A percentile compares a stretch with the other conserved stretches of the same genome.
Evolutionary conservation across 2,113 vertebrate genomes (phyloP).

Genomic region (Poeciliopsis retropinna): DNA sequence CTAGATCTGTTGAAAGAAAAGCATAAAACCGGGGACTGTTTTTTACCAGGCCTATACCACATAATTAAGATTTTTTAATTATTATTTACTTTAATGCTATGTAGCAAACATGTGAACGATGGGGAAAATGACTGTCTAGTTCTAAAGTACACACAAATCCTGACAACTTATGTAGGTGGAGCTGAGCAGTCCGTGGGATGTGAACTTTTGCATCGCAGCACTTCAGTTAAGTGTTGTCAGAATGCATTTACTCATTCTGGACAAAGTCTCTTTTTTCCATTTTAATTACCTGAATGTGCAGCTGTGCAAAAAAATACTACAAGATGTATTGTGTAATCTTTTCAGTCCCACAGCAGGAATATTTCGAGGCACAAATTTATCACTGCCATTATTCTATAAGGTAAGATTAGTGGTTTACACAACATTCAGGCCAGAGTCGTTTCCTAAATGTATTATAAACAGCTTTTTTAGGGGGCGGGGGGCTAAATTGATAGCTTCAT

Average conservation of each 20-base stretch:
- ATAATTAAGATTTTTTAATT: neutral
- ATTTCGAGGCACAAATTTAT: conserved; percentile 48
- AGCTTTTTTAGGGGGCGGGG: no score
- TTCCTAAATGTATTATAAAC: conserved; percentile 23
- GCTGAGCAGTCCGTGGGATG: conserved; percentile 2
- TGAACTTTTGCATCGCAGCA: conserved; percentile 27
- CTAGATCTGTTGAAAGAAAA: no score
- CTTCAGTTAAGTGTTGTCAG: conserved; percentile 39
- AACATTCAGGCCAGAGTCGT: conserved; percentile 31
- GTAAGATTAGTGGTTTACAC: conserved; percentile 46
- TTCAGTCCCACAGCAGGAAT: conserved; percentile 50
- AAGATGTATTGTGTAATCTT: conserved; percentile 34
- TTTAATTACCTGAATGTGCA: conserved; percentile 59
- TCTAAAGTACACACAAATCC: neutral
- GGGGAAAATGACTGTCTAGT: neutral
- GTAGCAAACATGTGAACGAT: neutral
- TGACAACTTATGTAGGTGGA: conserved; percentile 12
- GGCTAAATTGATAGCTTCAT: neutral
- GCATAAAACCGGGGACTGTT: no score
- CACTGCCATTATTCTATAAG: conserved; percentile 43
- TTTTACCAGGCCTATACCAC: neutral
- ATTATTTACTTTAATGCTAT: neutral
- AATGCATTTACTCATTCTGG: conserved; percentile 38
- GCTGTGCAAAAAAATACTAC: conserved; percentile 54
- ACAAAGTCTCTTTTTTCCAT: conserved; percentile 13